Percentiles rank a stretch among this genome's conserved stretches.
These are phyloP conservation scores for Notothenia rossii DNA, from an alignment of 2,113 vertebrate genomes.

Conservation along the genomic window DNA sequence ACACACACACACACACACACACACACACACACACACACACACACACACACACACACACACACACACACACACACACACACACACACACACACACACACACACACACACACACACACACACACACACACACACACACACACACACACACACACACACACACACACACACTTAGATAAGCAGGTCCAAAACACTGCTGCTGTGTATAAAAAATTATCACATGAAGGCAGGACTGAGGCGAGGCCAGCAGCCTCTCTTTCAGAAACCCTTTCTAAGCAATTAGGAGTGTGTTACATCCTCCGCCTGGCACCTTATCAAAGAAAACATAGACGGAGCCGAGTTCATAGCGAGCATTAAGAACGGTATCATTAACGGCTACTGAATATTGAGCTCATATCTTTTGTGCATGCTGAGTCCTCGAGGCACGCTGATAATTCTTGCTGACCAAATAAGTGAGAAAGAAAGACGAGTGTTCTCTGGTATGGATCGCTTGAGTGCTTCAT, in stretches of 20 bases:
- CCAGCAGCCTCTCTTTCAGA: constrained; percentile 22
- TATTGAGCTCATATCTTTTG: constrained; percentile 36
- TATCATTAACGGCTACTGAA: constrained; percentile 44
- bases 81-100: background rate
- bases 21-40: background rate
- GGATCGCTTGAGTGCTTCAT: background rate
- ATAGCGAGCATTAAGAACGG: constrained; percentile 12
- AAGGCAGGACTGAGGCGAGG: constrained; percentile 26
- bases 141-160: background rate
- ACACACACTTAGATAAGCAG: background rate
- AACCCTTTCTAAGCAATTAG: constrained; percentile 33
- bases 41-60: background rate
- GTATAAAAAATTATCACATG: constrained; percentile 9
- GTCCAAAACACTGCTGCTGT: constrained; percentile 13
- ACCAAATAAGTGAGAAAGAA: background rate
- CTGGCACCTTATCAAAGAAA: constrained; percentile 61
- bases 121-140: background rate
- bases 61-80: background rate
- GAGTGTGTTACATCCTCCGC: constrained; percentile 43
- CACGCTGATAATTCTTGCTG: background rate
- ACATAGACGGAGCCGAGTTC: constrained; percentile 42
- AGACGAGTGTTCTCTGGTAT: background rate
- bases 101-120: background rate
- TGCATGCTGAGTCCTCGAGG: background rate
- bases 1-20: background rate